Percentiles rank a stretch among this genome's conserved stretches.
Conservation (phyloP, 2,888 invertebrate species). For the Parelbella ahira region DNA sequence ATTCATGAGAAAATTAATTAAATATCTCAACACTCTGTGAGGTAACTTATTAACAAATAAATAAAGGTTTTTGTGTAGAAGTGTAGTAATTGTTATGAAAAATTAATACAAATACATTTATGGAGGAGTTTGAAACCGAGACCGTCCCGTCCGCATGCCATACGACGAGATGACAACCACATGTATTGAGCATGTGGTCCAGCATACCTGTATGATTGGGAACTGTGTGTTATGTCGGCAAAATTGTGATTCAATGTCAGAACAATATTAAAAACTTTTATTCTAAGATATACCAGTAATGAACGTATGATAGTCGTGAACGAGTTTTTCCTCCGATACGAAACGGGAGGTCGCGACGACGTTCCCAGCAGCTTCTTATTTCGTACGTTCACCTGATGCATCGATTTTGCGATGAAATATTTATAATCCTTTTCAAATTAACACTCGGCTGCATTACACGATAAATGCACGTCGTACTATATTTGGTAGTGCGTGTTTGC, state of each 20-base stretch:
- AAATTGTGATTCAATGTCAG: slow-evolving; percentile 11
- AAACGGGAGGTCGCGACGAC: slow-evolving; percentile 8
- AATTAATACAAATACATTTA: neutral
- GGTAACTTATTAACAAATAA: no score
- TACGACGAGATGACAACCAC: no score
- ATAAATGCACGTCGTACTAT: slow-evolving; percentile 43
- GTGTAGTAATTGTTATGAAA: neutral
- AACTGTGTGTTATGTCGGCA: no score
- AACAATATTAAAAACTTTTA: slow-evolving; percentile 8
- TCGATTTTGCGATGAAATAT: slow-evolving; percentile 30
- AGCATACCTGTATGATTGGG: no score
- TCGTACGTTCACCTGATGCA: slow-evolving; percentile 6
- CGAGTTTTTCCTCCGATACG: slow-evolving; percentile 20
- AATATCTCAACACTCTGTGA: no score
- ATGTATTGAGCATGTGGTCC: no score
- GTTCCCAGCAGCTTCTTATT: slow-evolving; percentile 7
- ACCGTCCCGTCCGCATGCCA: no score
- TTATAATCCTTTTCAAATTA: slow-evolving; percentile 38
- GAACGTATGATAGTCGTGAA: slow-evolving; percentile 18
- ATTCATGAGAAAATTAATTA: no score
- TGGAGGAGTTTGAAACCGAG: no score
- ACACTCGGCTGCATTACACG: slow-evolving; percentile 42
- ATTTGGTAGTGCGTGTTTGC: slow-evolving; percentile 55
- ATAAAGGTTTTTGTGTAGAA: no score
- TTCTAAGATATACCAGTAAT: slow-evolving; percentile 10